Evolutionary conservation across 2,113 vertebrate species (phyloP).

Genomic region (Eupsittula cactorum): DNA sequence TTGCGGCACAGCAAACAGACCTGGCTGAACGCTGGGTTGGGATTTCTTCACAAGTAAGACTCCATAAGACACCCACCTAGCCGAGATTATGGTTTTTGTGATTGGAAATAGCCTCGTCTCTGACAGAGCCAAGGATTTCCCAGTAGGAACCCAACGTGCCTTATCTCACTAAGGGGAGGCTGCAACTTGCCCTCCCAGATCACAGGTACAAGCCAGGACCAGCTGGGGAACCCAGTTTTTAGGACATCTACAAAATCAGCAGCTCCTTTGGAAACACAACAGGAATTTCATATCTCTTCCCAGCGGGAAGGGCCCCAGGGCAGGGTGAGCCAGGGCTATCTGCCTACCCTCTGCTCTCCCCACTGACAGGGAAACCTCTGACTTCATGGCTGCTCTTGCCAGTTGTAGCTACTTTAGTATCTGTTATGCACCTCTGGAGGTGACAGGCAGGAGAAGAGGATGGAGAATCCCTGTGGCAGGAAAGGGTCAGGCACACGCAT

Average conservation of each 20-base stretch:
- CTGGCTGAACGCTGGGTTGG: not conserved
- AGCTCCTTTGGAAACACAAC: not conserved
- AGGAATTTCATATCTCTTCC: not conserved
- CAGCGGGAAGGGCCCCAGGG: not conserved
- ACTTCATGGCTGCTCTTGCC: not conserved
- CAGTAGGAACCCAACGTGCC: fast-evolving
- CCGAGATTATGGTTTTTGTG: not conserved
- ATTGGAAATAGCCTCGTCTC: not conserved
- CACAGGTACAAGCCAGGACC: not conserved
- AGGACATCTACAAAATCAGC: not conserved
- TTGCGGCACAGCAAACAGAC: fast-evolving
- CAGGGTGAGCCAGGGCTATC: not conserved
- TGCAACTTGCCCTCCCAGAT: not conserved
- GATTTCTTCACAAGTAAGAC: not conserved
- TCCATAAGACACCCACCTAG: not conserved
- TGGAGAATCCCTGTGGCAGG: not conserved
- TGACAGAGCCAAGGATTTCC: not conserved
- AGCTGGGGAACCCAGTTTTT: not conserved
- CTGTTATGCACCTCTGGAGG: not conserved
- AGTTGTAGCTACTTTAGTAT: not conserved
- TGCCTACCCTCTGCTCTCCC: not conserved
- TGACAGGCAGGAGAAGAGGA: not conserved
- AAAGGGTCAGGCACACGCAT: not conserved
- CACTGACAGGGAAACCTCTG: not conserved
- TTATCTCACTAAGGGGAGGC: not conserved